These are phyloP conservation scores for Agapostemon virescens DNA, from an alignment of 2,888 invertebrate genomes.

Conservation along the genomic window DNA sequence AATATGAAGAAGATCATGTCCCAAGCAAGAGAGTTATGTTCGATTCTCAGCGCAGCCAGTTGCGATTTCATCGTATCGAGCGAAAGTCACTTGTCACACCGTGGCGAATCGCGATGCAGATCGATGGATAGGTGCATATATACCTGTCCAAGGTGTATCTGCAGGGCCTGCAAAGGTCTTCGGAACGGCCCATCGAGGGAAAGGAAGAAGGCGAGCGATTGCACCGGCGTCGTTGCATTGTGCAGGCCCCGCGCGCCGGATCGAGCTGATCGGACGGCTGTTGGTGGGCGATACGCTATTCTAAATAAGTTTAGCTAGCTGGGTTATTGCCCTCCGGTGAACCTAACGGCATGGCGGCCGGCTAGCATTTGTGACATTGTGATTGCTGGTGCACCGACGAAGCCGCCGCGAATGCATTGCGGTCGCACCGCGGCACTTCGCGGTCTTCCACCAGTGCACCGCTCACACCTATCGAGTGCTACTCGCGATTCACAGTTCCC, in stretches of 20 bases:
- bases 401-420: constrained; percentile 63
- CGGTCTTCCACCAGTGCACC: constrained; percentile 58
- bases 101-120: constrained; percentile 31
- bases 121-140: constrained; percentile 10
- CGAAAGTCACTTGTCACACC: constrained; percentile 41
- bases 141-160: not conserved
- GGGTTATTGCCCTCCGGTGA: constrained; percentile 79
- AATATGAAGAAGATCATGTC: too few relatives aligned
- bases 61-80: not conserved
- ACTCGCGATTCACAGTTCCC: constrained; percentile 37
- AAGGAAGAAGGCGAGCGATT: constrained; percentile 34
- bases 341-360: constrained; percentile 76
- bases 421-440: constrained; percentile 61
- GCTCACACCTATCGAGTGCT: constrained; percentile 43
- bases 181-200: constrained; percentile 22
- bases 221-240: constrained; percentile 40
- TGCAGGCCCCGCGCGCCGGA: constrained; percentile 64
- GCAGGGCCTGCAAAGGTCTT: constrained; percentile 22
- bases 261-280: constrained; percentile 57
- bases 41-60: too few relatives aligned
- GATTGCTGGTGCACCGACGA: constrained; percentile 64
- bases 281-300: constrained; percentile 71
- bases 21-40: too few relatives aligned
- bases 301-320: constrained; percentile 76
- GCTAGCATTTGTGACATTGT: constrained; percentile 73